phyloP scores from a whole-genome alignment of 2,113 vertebrate genomes.

The Myrmophylax atrothorax region DNA sequence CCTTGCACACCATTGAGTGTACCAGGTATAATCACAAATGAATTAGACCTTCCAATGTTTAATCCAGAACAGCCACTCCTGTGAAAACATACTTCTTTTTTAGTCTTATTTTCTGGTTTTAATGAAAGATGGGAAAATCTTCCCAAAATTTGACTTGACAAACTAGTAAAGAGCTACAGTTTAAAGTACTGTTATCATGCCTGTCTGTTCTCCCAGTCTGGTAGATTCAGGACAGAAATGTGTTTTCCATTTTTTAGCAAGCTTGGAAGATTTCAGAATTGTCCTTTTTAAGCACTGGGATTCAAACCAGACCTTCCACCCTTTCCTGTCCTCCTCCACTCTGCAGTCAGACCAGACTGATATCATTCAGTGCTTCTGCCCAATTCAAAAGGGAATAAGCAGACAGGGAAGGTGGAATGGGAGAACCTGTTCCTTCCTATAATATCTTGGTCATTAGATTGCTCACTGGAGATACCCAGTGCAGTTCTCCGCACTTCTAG shows the following conservation, averaged over 20 bases:
- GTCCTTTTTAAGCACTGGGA: background rate
- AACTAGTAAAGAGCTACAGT: background rate
- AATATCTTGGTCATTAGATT: background rate
- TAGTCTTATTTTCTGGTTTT: background rate
- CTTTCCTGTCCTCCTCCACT: background rate
- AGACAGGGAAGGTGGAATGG: background rate
- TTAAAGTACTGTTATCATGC: background rate
- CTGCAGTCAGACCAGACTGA: background rate
- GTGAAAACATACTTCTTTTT: background rate
- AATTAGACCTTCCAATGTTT: background rate
- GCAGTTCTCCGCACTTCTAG: background rate
- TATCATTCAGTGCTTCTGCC: background rate
- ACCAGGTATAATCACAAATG: background rate
- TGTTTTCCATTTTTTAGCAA: background rate
- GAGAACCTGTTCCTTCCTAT: background rate
- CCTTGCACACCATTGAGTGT: background rate
- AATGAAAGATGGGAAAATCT: background rate
- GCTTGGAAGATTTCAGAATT: background rate
- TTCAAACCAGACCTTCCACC: background rate
- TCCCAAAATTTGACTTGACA: background rate
- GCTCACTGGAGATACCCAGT: background rate
- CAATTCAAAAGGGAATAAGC: background rate
- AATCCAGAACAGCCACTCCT: background rate
- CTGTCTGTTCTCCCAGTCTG: background rate
- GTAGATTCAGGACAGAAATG: background rate